Evolutionary conservation across 2,113 vertebrate genomes (phyloP), one percentile per base, ranked within the genome.

Genomic region (Otolemur garnettii): DNA sequence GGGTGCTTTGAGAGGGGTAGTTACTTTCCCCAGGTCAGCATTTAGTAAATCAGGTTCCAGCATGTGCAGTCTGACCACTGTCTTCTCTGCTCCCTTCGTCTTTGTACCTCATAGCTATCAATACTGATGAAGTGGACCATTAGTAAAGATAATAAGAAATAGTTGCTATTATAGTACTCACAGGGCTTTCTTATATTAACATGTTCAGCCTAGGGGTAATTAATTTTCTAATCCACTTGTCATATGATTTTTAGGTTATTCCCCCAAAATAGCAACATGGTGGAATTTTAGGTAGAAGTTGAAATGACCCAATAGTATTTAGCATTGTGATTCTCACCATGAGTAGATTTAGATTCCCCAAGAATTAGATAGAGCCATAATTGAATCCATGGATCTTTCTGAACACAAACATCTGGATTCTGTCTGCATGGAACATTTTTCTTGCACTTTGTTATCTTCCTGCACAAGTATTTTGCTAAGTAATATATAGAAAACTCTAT

Each of bases 271-370:
- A 42, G 60, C 55, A 59, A 45, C 19, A 62, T 33, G 71, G 0
- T 84, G 75, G 93, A 91, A 85, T 83, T 90, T 91, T 66, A 88
- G 35, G 62, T 93, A 87, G 28, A 86, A 86, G 24, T 22, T 84
- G 22, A 90, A 90, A 84, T 88, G 24, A 15, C 68, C 19, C 50
- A 74, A 35, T 2, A 89, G 21, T 69, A 33, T 75, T 93, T 80
- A 80, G 18, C 30, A 82, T 9, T 75, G 8, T 90, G 80, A 80
- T 93, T 83, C 69, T 90, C 59, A 18, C 66, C 75, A 14, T 77
- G 60, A 90, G 3, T 55, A 75, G 24, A 38, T 50, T 59, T 79
- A 42, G 21, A 74, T 81, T 7, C 53, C 62, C 28, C 78, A 7
- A 91, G 57, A 93, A 45, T 38, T 57, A 77, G 14, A 50, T 30